Evolutionary conservation across 2,113 vertebrate species (phyloP).

Genomic region (Heterotilapia buettikoferi): DNA sequence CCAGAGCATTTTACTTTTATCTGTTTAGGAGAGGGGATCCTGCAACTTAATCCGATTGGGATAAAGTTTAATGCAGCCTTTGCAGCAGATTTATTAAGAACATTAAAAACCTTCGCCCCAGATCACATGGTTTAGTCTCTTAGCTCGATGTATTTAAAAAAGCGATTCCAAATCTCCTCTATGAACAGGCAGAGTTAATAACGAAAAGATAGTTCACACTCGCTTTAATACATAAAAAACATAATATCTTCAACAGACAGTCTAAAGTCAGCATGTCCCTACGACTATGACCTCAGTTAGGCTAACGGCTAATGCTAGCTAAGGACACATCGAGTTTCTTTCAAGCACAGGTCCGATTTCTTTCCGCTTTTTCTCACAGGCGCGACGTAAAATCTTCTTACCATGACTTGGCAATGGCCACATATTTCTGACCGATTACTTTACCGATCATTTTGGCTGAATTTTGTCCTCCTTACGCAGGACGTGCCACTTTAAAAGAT

Average conservation of each 20-base stretch:
- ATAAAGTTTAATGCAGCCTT: background rate
- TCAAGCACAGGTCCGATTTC: background rate
- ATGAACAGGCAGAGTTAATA: background rate
- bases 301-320: constrained; percentile 39
- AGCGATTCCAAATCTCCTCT: background rate
- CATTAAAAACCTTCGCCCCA: background rate
- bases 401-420: constrained; percentile 75
- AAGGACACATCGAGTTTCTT: background rate
- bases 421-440: constrained; percentile 74
- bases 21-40: background rate
- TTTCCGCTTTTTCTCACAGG: background rate
- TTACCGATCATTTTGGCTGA: constrained; percentile 64
- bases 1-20: background rate
- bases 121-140: background rate
- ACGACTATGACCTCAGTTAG: constrained; percentile 45
- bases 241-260: background rate
- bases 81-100: background rate
- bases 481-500: background rate
- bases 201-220: background rate
- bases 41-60: background rate
- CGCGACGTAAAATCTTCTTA: constrained; percentile 48
- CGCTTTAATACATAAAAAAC: background rate
- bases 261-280: background rate
- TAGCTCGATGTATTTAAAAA: background rate
- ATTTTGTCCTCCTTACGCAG: background rate